A percentile compares a stretch with the other conserved stretches of the same genome.
Evolutionary conservation across 2,113 vertebrate species (phyloP).

Genomic region (Odocoileus hemionus): DNA sequence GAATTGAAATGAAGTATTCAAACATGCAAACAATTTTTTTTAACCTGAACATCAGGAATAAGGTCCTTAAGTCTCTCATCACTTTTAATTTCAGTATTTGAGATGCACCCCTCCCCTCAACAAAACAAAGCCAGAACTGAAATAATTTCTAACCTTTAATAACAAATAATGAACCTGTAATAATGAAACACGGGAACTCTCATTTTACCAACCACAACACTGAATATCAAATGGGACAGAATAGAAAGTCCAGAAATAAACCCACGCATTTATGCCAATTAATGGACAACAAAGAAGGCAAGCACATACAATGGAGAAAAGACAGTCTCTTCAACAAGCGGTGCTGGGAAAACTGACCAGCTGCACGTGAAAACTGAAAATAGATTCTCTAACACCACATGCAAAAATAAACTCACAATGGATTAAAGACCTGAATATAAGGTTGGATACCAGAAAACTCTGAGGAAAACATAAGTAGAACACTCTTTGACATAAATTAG

Average conservation of each 20-base stretch:
- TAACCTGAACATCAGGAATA: not conserved
- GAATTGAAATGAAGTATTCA: not conserved
- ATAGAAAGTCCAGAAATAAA: not conserved
- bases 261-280: not conserved
- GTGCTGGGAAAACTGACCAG: not conserved
- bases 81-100: not conserved
- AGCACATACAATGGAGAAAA: not conserved
- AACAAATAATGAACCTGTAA: not conserved
- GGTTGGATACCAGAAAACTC: not conserved
- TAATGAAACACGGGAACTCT: not conserved
- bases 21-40: not conserved
- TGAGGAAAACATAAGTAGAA: not conserved
- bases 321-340: not conserved
- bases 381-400: not conserved
- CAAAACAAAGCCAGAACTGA: not conserved
- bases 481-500: not conserved
- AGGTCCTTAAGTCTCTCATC: not conserved
- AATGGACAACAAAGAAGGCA: not conserved
- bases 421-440: not conserved
- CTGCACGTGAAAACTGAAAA: not conserved
- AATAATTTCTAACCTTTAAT: not conserved
- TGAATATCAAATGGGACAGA: not conserved
- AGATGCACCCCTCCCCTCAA: not conserved
- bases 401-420: not conserved
- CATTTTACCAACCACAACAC: not conserved